Evolutionary conservation across 1,140 invertebrate genomes (phyloP).

Genomic region (Eurytemora carolleeae): DNA sequence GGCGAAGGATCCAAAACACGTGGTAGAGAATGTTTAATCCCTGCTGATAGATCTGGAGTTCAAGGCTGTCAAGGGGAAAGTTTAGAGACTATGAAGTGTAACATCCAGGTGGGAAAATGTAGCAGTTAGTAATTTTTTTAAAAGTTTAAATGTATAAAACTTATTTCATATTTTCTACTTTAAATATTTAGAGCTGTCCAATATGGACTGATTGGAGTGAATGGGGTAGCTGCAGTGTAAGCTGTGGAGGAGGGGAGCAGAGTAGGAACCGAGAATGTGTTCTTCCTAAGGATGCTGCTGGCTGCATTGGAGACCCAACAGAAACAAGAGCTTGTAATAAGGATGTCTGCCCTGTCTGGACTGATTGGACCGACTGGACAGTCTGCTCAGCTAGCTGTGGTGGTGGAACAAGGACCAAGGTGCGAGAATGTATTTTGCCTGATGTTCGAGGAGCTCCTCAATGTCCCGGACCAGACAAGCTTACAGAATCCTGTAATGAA

Average conservation of each 20-base stretch:
- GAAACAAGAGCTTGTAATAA: neutral
- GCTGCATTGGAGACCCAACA: neutral
- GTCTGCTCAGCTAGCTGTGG: neutral
- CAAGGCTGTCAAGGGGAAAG: neutral
- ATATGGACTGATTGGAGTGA: constrained; percentile 8
- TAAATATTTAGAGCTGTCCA: constrained; percentile 8
- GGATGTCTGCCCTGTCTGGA: constrained; percentile 6
- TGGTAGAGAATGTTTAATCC: neutral
- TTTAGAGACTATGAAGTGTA: neutral
- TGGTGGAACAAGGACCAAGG: neutral
- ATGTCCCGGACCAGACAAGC: neutral
- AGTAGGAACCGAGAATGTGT: constrained; percentile 1
- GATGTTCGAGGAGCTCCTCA: neutral
- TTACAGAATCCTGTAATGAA: neutral
- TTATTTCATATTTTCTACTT: neutral
- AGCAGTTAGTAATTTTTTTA: neutral
- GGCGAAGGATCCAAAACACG: neutral
- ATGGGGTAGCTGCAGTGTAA: constrained; percentile 6
- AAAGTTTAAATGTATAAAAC: neutral
- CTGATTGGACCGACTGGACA: constrained; percentile 12
- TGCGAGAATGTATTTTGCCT: neutral
- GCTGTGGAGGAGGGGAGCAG: constrained; percentile 8
- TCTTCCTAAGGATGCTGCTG: neutral
- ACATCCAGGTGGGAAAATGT: neutral
- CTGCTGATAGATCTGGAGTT: neutral